Conservation (phyloP, 2,888 invertebrate species). For the Chironomus tentans region DNA sequence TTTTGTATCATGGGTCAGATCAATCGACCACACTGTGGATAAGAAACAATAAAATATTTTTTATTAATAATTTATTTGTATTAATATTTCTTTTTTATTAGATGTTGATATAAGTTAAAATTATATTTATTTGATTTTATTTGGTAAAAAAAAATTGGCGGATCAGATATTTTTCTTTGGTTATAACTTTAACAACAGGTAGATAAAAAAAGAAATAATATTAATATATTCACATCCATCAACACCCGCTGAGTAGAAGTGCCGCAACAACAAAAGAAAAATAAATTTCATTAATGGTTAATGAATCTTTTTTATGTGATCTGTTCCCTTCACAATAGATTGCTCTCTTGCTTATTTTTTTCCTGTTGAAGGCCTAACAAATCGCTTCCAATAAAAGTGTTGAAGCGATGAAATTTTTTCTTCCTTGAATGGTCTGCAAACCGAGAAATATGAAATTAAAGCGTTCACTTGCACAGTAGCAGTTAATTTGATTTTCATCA, state of each 20-base stretch:
- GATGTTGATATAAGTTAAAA: neutral
- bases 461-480: constrained; percentile 15
- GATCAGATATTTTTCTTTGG: neutral
- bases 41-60: neutral
- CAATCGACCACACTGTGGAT: neutral
- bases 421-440: neutral
- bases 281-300: constrained; percentile 23
- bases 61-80: constrained; percentile 15
- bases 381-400: constrained; percentile 15
- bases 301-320: constrained; percentile 1
- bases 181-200: neutral
- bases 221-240: constrained; percentile 2
- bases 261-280: constrained; percentile 12
- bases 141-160: neutral
- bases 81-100: constrained; percentile 22
- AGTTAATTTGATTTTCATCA: neutral
- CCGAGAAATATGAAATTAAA: neutral
- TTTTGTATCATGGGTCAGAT: neutral
- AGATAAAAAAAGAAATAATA: neutral
- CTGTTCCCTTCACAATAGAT: too few relatives aligned
- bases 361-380: constrained; percentile 7
- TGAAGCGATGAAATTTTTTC: constrained; percentile 3
- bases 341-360: neutral
- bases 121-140: neutral
- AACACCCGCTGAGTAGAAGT: neutral